Conservation (phyloP, 1,140 invertebrate genomes). For the Drosophila seguyi region DNA sequence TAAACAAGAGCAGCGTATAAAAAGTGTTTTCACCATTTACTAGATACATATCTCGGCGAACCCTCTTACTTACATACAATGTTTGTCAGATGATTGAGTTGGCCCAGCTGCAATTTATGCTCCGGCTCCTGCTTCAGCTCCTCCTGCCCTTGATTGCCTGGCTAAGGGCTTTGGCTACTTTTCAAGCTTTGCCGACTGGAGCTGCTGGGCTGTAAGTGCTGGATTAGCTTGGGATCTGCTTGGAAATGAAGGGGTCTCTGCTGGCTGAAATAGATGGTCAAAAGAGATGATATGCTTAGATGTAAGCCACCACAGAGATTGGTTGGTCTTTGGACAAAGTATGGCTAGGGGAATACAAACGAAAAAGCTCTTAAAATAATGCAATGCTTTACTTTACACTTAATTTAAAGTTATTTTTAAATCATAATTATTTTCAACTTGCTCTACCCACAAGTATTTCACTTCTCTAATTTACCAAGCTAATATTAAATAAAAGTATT, state of each 20-base stretch:
- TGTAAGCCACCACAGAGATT: background rate
- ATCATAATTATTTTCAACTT: too few species aligned
- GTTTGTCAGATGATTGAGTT: conserved; percentile 72
- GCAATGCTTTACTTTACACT: background rate
- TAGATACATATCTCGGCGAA: conserved; percentile 45
- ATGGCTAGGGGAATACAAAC: background rate
- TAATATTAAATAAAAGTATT: background rate
- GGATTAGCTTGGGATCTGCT: conserved; percentile 32
- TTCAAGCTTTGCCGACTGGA: conserved; percentile 26
- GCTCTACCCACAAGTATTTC: too few species aligned
- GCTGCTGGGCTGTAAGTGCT: conserved; percentile 23
- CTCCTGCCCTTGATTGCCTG: conserved; percentile 10
- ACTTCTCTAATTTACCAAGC: too few species aligned
- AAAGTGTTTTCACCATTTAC: conserved; percentile 50
- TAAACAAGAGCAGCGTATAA: conserved; percentile 68
- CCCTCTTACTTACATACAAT: conserved; percentile 56
- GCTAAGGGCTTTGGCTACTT: conserved; percentile 28
- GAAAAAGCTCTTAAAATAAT: background rate
- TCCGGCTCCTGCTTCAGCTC: background rate
- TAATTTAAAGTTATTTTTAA: background rate
- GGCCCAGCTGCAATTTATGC: conserved; percentile 52
- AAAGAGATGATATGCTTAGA: background rate
- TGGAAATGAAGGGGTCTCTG: conserved; percentile 9
- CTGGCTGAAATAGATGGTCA: conserved; percentile 21
- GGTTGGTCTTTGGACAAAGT: background rate